Percentiles rank a stretch among this genome's conserved stretches.
These are phyloP conservation scores for Labia minor DNA, from an alignment of 2,888 invertebrate genomes.

Conservation along the genomic window DNA sequence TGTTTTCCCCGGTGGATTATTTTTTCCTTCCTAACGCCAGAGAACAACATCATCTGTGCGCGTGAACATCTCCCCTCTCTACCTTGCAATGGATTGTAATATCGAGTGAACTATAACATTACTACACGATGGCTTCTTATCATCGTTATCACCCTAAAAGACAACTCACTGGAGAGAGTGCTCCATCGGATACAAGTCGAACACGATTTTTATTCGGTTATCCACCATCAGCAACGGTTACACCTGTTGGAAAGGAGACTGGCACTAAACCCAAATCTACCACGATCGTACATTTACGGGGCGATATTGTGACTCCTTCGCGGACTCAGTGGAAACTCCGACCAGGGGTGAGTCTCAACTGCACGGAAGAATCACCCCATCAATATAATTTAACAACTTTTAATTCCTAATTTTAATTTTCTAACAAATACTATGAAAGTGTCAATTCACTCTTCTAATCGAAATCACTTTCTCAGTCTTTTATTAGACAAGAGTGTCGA, in stretches of 20 bases:
- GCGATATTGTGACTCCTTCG: conserved; percentile 8
- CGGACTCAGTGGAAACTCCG: conserved; percentile 15
- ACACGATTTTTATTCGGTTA: background rate
- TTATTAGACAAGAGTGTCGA: too few species aligned
- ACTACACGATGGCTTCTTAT: background rate
- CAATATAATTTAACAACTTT: too few species aligned
- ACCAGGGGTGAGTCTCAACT: conserved; percentile 14
- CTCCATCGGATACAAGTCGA: background rate
- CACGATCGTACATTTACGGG: background rate
- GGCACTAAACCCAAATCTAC: background rate
- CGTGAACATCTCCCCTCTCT: too few species aligned
- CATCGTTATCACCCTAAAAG: background rate
- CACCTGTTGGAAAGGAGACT: background rate
- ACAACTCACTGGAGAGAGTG: too few species aligned
- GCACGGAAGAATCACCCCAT: too few species aligned
- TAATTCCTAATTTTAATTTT: too few species aligned
- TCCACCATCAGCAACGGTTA: background rate
- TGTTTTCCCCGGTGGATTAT: background rate
- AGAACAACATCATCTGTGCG: too few species aligned
- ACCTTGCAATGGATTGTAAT: too few species aligned
- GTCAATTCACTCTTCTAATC: too few species aligned
- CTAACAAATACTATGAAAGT: too few species aligned
- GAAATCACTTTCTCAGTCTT: too few species aligned
- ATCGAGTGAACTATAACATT: too few species aligned
- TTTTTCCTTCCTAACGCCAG: background rate